Evolutionary conservation across 2,797 vertebrate species (phyloP).

Genomic region (Macrochelys suwanniensis): DNA sequence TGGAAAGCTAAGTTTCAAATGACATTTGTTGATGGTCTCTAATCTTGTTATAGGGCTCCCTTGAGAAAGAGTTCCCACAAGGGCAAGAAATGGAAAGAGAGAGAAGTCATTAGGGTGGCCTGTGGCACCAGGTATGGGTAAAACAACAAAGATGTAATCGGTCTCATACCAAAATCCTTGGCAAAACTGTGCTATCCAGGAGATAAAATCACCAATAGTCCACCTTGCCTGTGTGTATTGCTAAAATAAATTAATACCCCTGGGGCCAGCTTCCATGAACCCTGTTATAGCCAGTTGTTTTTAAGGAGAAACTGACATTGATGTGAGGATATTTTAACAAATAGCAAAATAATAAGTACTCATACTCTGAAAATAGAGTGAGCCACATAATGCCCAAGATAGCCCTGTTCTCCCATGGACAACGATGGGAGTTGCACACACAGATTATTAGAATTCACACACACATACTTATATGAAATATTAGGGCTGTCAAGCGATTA

Average conservation of each 20-base stretch:
- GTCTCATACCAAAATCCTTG: background rate
- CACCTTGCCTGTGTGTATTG: background rate
- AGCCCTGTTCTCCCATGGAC: background rate
- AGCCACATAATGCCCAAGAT: background rate
- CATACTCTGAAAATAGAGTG: background rate
- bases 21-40: slow-evolving; percentile 43
- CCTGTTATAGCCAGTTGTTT: background rate
- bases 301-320: background rate
- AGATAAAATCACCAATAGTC: background rate
- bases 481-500: background rate
- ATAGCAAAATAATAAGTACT: background rate
- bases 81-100: slow-evolving; percentile 84
- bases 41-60: slow-evolving; percentile 80
- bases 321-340: background rate
- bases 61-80: slow-evolving; percentile 81
- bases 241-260: background rate
- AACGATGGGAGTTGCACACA: slow-evolving; percentile 15
- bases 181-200: background rate
- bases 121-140: slow-evolving; percentile 85
- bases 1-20: background rate
- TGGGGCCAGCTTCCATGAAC: background rate
- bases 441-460: background rate
- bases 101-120: slow-evolving; percentile 81
- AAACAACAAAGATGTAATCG: background rate
- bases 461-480: background rate